A percentile compares a stretch with the other conserved stretches of the same genome.
Conservation (phyloP, 2,113 vertebrate species). For the Epinephelus cyanopodus region DNA sequence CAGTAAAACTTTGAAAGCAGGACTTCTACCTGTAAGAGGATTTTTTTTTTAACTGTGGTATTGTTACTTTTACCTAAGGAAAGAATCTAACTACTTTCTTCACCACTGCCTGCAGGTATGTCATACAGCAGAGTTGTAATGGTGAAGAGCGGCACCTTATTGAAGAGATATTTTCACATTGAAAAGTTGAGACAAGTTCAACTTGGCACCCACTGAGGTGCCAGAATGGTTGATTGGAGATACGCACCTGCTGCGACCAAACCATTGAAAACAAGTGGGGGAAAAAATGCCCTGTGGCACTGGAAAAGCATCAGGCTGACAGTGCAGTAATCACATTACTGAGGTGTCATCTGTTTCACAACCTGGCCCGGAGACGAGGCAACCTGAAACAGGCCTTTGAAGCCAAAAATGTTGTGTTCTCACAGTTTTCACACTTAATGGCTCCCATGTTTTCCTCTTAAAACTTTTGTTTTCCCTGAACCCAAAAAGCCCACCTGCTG, state of each 20-base stretch:
- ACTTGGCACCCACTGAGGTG: not conserved
- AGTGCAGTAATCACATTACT: slow-evolving; percentile 10
- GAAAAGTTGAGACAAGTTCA: slow-evolving; percentile 18
- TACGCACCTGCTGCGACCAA: slow-evolving; percentile 2
- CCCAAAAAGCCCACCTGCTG: slow-evolving; percentile 41
- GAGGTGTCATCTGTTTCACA: slow-evolving; percentile 2
- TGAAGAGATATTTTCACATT: not conserved
- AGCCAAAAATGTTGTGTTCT: slow-evolving; percentile 40
- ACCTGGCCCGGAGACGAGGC: not conserved
- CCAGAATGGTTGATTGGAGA: slow-evolving; percentile 9
- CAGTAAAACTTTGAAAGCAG: not conserved
- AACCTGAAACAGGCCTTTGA: slow-evolving; percentile 31
- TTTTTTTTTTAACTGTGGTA: not conserved
- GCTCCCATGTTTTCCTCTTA: slow-evolving; percentile 56
- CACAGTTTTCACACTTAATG: slow-evolving; percentile 54
- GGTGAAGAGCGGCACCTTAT: not conserved
- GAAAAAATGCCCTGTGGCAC: not conserved
- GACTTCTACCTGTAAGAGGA: not conserved
- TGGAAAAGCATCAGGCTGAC: not conserved
- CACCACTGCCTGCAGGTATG: not conserved
- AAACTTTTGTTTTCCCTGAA: slow-evolving; percentile 54
- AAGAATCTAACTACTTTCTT: not conserved
- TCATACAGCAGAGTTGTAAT: not conserved
- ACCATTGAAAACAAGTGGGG: not conserved
- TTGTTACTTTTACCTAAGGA: not conserved